phyloP scores from a whole-genome alignment of 2,113 vertebrate genomes.

The Camelus dromedarius region DNA sequence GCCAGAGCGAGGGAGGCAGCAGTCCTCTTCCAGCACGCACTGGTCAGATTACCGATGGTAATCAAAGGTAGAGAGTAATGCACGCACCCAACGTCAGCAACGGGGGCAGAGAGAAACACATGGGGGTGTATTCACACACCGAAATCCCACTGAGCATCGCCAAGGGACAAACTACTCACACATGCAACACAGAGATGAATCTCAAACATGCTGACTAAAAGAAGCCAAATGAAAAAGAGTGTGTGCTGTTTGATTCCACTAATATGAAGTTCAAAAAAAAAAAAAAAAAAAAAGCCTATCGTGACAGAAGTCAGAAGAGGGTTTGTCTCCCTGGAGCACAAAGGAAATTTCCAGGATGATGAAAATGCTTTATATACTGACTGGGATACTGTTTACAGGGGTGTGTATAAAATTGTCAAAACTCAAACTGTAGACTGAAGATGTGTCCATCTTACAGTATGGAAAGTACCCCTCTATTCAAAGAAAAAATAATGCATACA shows the following conservation, averaged over 20 bases:
- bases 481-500: neutral
- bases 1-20: neutral
- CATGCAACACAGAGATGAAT: neutral
- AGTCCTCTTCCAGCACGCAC: neutral
- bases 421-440: neutral
- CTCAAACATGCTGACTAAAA: neutral
- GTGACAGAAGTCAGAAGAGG: neutral
- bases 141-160: neutral
- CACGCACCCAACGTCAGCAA: neutral
- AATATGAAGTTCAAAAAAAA: neutral
- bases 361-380: neutral
- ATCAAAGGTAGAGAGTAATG: neutral
- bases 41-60: neutral
- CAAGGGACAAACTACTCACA: neutral
- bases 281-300: neutral
- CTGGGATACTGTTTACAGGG: neutral
- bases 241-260: neutral
- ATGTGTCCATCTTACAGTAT: neutral
- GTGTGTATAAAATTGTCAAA: neutral
- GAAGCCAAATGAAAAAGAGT: neutral
- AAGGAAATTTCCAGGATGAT: neutral
- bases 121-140: neutral
- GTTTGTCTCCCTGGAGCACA: neutral
- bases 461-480: neutral
- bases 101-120: neutral